Evolutionary conservation across 2,888 invertebrate genomes (phyloP).

Genomic region (Phyllotreta cruciferae): DNA sequence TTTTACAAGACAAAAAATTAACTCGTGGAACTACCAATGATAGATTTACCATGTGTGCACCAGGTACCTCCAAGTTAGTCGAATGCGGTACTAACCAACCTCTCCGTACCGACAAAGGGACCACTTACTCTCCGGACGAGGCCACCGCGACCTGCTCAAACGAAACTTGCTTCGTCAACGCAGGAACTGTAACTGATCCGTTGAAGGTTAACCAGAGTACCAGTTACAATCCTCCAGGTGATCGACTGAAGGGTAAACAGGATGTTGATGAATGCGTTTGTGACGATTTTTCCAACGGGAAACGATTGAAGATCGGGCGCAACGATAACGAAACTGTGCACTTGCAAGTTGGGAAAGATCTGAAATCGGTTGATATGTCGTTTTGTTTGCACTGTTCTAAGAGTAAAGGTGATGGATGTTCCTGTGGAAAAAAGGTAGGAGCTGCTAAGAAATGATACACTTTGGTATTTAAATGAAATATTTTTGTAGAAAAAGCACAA

Average conservation of each 20-base stretch:
- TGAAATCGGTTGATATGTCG: slow-evolving; percentile 10
- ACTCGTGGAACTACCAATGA: background rate
- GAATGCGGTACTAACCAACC: background rate
- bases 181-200: background rate
- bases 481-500: slow-evolving; percentile 5
- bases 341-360: background rate
- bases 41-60: background rate
- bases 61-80: background rate
- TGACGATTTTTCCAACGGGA: background rate
- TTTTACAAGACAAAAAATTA: slow-evolving; percentile 1
- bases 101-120: background rate
- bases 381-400: slow-evolving; percentile 1
- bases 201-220: background rate
- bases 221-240: background rate
- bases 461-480: background rate
- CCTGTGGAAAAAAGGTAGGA: background rate
- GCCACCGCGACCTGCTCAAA: background rate
- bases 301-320: no score
- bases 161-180: background rate
- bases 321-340: background rate
- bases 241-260: no score
- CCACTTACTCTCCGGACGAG: background rate
- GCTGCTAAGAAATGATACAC: background rate
- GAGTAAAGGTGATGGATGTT: background rate
- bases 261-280: background rate